A percentile compares a stretch with the other conserved stretches of the same genome.
These are phyloP conservation scores for Zele albiditarsus DNA, from an alignment of 2,888 invertebrate genomes.

Conservation along the genomic window DNA sequence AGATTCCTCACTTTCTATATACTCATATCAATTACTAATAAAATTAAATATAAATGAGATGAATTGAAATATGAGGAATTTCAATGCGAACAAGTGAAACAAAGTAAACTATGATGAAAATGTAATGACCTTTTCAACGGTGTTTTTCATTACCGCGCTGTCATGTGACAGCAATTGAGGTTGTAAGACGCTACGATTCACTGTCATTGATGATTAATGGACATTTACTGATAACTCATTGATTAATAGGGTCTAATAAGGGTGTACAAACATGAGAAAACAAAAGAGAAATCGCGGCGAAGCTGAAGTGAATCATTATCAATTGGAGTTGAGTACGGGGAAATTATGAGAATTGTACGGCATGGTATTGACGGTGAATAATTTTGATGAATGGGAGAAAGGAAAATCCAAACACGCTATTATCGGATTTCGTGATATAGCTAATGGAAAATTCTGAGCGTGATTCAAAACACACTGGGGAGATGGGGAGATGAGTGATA, in stretches of 20 bases:
- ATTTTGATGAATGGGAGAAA: background rate
- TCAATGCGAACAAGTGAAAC: background rate
- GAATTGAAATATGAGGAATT: background rate
- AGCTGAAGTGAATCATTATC: too few relatives aligned
- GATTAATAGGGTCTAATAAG: too few relatives aligned
- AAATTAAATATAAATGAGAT: background rate
- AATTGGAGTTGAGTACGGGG: too few relatives aligned
- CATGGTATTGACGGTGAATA: slow-evolving; percentile 8
- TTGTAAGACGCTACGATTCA: too few relatives aligned
- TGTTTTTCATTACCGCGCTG: too few relatives aligned
- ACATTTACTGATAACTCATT: too few relatives aligned
- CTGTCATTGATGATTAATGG: too few relatives aligned
- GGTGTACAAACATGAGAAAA: too few relatives aligned
- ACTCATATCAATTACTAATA: background rate
- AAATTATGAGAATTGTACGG: slow-evolving; percentile 4
- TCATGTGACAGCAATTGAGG: too few relatives aligned
- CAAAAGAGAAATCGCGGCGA: too few relatives aligned
- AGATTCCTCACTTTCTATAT: background rate
- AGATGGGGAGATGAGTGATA: background rate
- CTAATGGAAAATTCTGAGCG: slow-evolving; percentile 46
- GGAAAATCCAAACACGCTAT: background rate
- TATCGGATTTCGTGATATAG: slow-evolving; percentile 13
- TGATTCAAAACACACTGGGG: slow-evolving; percentile 44
- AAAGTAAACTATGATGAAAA: too few relatives aligned
- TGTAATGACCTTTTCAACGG: too few relatives aligned